Percentiles rank a stretch among this genome's conserved stretches.
Conservation (phyloP, 1,140 invertebrate genomes). For the Scaptodrosophila lebanonensis region DNA sequence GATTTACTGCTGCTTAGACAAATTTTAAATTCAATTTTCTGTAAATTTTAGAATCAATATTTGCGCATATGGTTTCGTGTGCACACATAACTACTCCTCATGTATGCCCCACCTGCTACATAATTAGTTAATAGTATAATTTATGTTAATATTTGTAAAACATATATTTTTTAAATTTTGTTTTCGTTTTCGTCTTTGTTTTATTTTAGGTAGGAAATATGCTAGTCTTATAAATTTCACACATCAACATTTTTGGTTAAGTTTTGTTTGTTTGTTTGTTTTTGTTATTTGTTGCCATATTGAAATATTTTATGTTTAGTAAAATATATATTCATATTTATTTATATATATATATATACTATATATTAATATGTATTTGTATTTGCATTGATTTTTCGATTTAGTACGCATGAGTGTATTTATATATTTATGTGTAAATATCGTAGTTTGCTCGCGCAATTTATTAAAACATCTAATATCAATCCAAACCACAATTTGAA, state of each 20-base stretch:
- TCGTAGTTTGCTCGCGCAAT: slow-evolving; percentile 14
- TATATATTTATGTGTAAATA: slow-evolving; percentile 29
- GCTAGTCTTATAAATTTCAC: slow-evolving; percentile 77
- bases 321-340: slow-evolving; percentile 53
- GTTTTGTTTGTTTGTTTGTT: slow-evolving; percentile 14
- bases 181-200: slow-evolving; percentile 26
- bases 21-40: slow-evolving; percentile 20
- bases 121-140: slow-evolving; percentile 45
- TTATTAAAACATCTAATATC: slow-evolving; percentile 54
- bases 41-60: slow-evolving; percentile 13
- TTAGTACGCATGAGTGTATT: slow-evolving; percentile 13
- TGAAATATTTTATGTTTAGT: slow-evolving; percentile 67
- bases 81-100: slow-evolving; percentile 32
- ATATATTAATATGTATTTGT: slow-evolving; percentile 38
- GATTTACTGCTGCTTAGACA: slow-evolving; percentile 22
- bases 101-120: slow-evolving; percentile 57
- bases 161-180: slow-evolving; percentile 43
- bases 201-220: slow-evolving; percentile 71
- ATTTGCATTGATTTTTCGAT: slow-evolving; percentile 9
- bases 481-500: slow-evolving; percentile 63
- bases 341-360: slow-evolving; percentile 39
- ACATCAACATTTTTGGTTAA: slow-evolving; percentile 73
- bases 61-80: slow-evolving; percentile 40
- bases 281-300: slow-evolving; percentile 15
- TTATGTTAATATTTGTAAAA: slow-evolving; percentile 39